Base-by-base conservation (phyloP, 2,888 invertebrate species). In the Eristalinus aeneus region DNA sequence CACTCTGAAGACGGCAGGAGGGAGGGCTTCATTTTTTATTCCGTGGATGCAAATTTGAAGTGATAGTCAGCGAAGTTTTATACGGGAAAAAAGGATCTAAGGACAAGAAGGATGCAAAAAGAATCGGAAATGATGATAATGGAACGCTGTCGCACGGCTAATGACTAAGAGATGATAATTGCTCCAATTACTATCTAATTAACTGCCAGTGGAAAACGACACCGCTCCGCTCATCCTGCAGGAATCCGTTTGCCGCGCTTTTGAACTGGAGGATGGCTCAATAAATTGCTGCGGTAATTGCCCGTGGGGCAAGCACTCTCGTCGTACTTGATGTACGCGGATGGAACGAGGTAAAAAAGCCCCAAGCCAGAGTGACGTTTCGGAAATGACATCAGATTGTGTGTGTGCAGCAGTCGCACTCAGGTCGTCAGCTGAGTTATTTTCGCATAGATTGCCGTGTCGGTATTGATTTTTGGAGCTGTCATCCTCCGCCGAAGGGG, bases 151-250 rank as follows among this genome's bases (percentile, higher is more conserved):
- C 20, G 79, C 36, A 65, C 32, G 53, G 63, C 71, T 80, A 76
- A 80, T 85, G 67, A 80, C 67, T 72, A 39, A 76, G 69, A 77
- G 77, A 81, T 81, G 85, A 65, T 81, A 81, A 86, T 86, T 86
- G 81, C 73, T 74, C 54, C 69, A 86, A 81, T 86, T 81, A 86
- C 81, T 77, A 81, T 81, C 77, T 86, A 81, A 86, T 86, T 81
- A 81, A 65, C 64, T 77, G n/a, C 31, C n/a, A 31, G 64, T 12
- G 61, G 54, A 83, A 64, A 74, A 69, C 65, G 61, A 12, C 53
- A 61, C 58, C 16, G 53, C 20, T 0, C 10, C 56, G 56, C 23
- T 56, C 56, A 27, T 46, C 46, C 46, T 46, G 46, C 46, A 16
- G 16, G 8, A 16, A 46, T 46, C 16, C 46, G 16, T 46, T 8